These are phyloP conservation scores for Epinephelus fuscoguttatus DNA, from an alignment of 2,113 vertebrate species.

Conservation along the genomic window DNA sequence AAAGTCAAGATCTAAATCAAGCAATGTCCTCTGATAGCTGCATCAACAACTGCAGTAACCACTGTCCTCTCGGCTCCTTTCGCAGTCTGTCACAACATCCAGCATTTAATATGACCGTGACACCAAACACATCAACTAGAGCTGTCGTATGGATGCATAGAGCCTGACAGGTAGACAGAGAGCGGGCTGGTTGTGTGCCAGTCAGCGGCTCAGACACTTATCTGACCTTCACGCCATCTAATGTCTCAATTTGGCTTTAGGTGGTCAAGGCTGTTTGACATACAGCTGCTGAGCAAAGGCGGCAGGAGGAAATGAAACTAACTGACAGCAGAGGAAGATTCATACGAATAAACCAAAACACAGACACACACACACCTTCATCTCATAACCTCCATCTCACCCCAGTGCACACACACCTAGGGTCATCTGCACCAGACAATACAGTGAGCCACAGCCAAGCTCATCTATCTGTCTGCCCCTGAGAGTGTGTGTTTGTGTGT, in stretches of 20 bases:
- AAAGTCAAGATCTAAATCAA: constrained; percentile 20
- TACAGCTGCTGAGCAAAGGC: not conserved
- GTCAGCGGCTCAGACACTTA: constrained; percentile 34
- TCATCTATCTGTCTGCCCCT: constrained; percentile 44
- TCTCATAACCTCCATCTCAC: constrained; percentile 14
- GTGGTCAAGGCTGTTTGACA: not conserved
- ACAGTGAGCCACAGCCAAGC: constrained; percentile 27
- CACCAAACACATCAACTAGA: constrained; percentile 25
- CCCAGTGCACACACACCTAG: constrained; percentile 1
- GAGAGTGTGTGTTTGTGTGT: constrained; percentile 14
- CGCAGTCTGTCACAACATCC: constrained; percentile 4
- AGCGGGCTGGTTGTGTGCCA: constrained; percentile 25
- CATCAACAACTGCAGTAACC: constrained; percentile 8
- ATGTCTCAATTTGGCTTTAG: constrained; percentile 21
- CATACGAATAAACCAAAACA: not conserved
- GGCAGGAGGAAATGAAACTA: not conserved
- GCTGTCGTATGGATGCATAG: constrained; percentile 36
- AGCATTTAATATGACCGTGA: constrained; percentile 32
- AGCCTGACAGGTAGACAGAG: constrained; percentile 40
- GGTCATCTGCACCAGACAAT: constrained; percentile 33
- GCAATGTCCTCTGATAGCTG: not conserved
- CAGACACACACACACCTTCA: not conserved
- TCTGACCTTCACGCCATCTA: constrained; percentile 25
- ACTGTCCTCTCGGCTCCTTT: not conserved
- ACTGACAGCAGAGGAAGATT: constrained; percentile 2